Percentiles rank a stretch among this genome's conserved stretches.
These are phyloP conservation scores for Anoura caudifer DNA, from an alignment of 2,113 vertebrate genomes.

Conservation along the genomic window DNA sequence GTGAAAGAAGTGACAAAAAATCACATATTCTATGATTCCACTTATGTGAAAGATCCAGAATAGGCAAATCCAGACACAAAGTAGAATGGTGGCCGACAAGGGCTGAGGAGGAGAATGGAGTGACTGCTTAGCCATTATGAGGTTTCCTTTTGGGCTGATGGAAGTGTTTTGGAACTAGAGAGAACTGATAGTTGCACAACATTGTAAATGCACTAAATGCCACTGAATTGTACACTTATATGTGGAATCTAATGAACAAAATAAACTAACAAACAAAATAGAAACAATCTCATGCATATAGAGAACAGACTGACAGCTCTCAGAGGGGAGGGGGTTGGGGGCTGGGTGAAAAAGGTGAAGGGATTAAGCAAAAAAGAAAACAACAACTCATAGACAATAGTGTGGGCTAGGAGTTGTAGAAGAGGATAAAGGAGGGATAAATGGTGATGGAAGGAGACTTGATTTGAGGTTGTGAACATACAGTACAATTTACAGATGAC, in stretches of 20 bases:
- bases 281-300: not conserved
- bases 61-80: not conserved
- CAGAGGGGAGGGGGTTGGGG: not conserved
- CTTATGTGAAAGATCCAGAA: not conserved
- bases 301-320: not conserved
- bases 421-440: not conserved
- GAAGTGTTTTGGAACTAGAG: not conserved
- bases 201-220: not conserved
- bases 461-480: not conserved
- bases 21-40: not conserved
- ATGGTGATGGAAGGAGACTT: not conserved
- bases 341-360: not conserved
- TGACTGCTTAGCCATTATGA: no score
- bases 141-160: not conserved
- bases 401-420: not conserved
- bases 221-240: not conserved
- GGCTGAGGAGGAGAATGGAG: not conserved
- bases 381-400: not conserved
- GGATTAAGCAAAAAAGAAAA: not conserved
- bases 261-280: not conserved
- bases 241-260: not conserved
- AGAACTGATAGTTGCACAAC: not conserved
- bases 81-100: not conserved
- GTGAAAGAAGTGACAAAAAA: not conserved
- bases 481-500: not conserved